Percentiles rank a stretch among this genome's conserved stretches.
Evolutionary conservation across 2,797 vertebrate species (phyloP).

Genomic region (Vireo griseus): DNA sequence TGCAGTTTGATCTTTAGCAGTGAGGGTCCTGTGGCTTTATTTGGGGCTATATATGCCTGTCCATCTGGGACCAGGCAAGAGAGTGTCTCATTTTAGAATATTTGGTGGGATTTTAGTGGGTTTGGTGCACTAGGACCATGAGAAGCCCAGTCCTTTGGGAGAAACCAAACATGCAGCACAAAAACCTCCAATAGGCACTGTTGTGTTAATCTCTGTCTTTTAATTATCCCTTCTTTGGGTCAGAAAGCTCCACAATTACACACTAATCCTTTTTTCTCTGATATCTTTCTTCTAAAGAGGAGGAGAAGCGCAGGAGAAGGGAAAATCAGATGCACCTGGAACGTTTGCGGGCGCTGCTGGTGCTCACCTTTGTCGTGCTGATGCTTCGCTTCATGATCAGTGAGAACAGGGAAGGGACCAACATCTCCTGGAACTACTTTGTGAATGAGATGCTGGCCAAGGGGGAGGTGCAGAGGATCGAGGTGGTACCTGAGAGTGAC

Average conservation of each 20-base stretch:
- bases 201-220: background rate
- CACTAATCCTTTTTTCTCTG: background rate
- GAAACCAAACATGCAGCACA: background rate
- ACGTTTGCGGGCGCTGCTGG: slow-evolving; percentile 83
- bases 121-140: background rate
- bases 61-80: background rate
- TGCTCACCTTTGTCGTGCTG: slow-evolving; percentile 71
- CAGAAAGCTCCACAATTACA: background rate
- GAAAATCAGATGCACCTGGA: slow-evolving; percentile 89
- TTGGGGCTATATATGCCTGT: background rate
- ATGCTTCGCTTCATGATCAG: slow-evolving; percentile 80
- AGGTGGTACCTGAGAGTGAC: slow-evolving; percentile 91
- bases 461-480: slow-evolving; percentile 92
- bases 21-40: background rate
- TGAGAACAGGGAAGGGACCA: slow-evolving; percentile 77
- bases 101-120: background rate
- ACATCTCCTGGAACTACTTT: slow-evolving; percentile 96
- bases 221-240: background rate
- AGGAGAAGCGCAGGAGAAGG: slow-evolving; percentile 84
- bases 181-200: accelerated
- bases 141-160: background rate
- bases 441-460: slow-evolving; percentile 96
- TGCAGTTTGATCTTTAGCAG: background rate
- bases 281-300: slow-evolving; percentile 68
- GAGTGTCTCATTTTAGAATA: background rate